A percentile compares a stretch with the other conserved stretches of the same genome.
phyloP scores from a whole-genome alignment of 1,140 invertebrate genomes.

The Drosophila baimaii region DNA sequence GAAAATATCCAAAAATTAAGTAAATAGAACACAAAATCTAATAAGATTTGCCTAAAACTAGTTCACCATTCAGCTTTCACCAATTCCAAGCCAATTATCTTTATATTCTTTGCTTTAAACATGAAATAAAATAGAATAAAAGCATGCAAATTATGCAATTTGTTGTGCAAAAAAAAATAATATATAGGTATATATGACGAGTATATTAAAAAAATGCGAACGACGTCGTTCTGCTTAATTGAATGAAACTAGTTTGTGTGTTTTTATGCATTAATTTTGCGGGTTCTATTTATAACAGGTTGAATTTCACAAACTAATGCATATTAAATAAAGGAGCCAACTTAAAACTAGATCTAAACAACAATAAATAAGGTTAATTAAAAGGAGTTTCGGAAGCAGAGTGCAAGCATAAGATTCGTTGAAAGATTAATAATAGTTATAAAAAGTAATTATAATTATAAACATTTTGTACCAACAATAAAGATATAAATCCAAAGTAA shows the following conservation, averaged over 20 bases:
- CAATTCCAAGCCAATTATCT: too few species aligned
- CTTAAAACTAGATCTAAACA: neutral
- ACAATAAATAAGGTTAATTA: neutral
- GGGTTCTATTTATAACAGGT: slow-evolving; percentile 12
- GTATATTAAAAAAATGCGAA: neutral
- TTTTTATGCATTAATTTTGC: neutral
- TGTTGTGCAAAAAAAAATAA: neutral
- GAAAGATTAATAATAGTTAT: neutral
- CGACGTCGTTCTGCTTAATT: slow-evolving; percentile 1
- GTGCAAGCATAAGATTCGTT: neutral
- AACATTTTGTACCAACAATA: neutral
- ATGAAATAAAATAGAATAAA: neutral
- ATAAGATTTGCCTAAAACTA: neutral
- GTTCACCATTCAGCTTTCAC: neutral
- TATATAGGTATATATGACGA: neutral
- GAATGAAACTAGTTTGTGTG: slow-evolving; percentile 6
- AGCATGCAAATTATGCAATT: neutral
- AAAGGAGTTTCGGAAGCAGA: neutral
- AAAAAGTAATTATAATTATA: neutral
- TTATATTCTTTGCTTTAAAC: neutral
- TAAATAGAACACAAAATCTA: neutral
- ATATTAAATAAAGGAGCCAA: slow-evolving; percentile 4
- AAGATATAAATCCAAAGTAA: neutral
- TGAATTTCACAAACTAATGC: slow-evolving; percentile 13
- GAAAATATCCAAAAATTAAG: neutral